These are phyloP conservation scores for Tragelaphus oryx DNA, from an alignment of 2,797 vertebrate species.

Conservation along the genomic window DNA sequence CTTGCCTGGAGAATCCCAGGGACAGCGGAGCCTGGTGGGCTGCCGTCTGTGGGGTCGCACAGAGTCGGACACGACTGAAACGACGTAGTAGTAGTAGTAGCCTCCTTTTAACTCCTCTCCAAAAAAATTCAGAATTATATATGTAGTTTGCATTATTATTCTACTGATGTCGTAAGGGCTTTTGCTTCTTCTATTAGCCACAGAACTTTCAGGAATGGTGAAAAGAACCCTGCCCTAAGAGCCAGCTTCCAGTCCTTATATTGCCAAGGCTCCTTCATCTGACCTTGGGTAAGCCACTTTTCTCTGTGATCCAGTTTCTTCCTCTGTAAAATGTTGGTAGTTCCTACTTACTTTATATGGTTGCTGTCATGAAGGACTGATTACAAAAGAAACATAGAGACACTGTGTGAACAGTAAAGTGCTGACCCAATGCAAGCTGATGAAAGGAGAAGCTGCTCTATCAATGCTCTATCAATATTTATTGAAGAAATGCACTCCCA, in stretches of 20 bases:
- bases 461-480: not conserved
- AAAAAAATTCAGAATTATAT: not conserved
- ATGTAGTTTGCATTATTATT: not conserved
- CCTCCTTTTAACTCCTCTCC: not conserved
- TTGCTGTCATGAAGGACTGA: not conserved
- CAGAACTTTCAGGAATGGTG: not conserved
- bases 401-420: not conserved
- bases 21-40: no score
- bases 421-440: not conserved
- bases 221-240: not conserved
- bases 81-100: no score
- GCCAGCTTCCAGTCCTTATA: not conserved
- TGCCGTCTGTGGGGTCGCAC: no score
- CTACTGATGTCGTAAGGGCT: not conserved
- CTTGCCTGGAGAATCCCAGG: no score
- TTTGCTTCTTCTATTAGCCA: not conserved
- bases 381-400: not conserved
- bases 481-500: not conserved
- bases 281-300: not conserved
- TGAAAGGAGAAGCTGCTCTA: not conserved
- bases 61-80: no score
- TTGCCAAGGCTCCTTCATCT: not conserved
- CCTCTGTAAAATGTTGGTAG: not conserved
- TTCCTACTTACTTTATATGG: not conserved
- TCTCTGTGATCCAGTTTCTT: not conserved